phyloP scores from a whole-genome alignment of 2,888 invertebrate genomes.

The Dasypolia templi region DNA sequence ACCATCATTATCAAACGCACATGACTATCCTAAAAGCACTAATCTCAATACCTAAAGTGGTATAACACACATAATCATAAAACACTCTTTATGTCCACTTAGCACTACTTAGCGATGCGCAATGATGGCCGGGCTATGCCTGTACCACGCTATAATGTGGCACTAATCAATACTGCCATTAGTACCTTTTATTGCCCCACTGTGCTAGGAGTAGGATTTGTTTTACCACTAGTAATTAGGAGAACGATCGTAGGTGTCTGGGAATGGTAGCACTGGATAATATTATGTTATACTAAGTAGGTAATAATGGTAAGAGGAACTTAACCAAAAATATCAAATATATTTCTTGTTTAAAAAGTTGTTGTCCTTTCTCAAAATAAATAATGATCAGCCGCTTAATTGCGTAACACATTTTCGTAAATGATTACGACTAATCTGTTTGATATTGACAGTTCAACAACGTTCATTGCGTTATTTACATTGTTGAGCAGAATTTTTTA shows the following conservation, averaged over 20 bases:
- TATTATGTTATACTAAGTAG: not conserved
- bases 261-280: not conserved
- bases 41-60: conserved; percentile 16
- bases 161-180: conserved; percentile 52
- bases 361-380: not conserved
- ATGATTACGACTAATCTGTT: too few relatives aligned
- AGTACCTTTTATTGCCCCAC: conserved; percentile 36
- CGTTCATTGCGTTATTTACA: too few relatives aligned
- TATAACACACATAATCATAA: conserved; percentile 40
- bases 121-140: conserved; percentile 16
- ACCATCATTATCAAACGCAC: not conserved
- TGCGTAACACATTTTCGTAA: too few relatives aligned
- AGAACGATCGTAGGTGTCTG: conserved; percentile 31
- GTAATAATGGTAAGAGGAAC: not conserved
- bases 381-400: not conserved
- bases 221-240: conserved; percentile 53
- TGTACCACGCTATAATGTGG: conserved; percentile 17
- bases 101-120: conserved; percentile 43
- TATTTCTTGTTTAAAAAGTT: not conserved
- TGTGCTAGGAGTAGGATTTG: conserved; percentile 30
- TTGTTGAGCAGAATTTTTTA: too few relatives aligned
- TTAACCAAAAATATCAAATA: not conserved
- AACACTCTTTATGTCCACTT: conserved; percentile 27
- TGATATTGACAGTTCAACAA: too few relatives aligned
- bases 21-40: conserved; percentile 24